phyloP scores from a whole-genome alignment of 2,888 invertebrate genomes.

The Pimpla rufipes region DNA sequence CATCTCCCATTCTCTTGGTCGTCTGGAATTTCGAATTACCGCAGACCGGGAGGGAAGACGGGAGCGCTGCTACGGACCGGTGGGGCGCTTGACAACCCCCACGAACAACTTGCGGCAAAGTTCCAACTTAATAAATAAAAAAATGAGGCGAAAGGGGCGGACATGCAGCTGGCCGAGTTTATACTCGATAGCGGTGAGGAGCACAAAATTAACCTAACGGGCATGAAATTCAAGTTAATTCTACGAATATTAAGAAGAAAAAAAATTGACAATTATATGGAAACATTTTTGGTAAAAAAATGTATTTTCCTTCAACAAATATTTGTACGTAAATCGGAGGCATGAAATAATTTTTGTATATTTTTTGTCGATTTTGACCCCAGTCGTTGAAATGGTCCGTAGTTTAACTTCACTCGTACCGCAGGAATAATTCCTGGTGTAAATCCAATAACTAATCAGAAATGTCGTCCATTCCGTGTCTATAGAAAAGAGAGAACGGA shows the following conservation, averaged over 20 bases:
- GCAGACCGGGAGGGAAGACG: constrained; percentile 31
- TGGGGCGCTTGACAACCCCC: constrained; percentile 20
- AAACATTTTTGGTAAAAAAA: too few relatives aligned
- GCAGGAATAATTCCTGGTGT: constrained; percentile 2
- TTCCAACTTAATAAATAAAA: constrained; percentile 42
- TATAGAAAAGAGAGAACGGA: neutral
- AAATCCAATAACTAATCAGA: constrained; percentile 25
- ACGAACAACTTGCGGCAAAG: constrained; percentile 34
- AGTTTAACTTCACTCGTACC: neutral
- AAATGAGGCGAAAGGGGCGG: constrained; percentile 21
- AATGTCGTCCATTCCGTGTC: constrained; percentile 6
- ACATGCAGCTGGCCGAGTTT: neutral
- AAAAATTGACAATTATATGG: too few relatives aligned
- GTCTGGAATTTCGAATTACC: constrained; percentile 68
- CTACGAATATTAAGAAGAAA: too few relatives aligned
- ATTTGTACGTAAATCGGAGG: neutral
- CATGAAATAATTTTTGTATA: neutral
- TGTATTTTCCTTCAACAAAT: too few relatives aligned
- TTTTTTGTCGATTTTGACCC: too few relatives aligned
- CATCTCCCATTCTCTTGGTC: constrained; percentile 57
- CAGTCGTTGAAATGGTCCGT: neutral
- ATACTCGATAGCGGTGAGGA: neutral
- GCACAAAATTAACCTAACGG: neutral
- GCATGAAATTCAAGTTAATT: neutral
- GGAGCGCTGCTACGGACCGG: neutral